Evolutionary conservation across 2,113 vertebrate species (phyloP).

Genomic region (Pelobates fuscus): DNA sequence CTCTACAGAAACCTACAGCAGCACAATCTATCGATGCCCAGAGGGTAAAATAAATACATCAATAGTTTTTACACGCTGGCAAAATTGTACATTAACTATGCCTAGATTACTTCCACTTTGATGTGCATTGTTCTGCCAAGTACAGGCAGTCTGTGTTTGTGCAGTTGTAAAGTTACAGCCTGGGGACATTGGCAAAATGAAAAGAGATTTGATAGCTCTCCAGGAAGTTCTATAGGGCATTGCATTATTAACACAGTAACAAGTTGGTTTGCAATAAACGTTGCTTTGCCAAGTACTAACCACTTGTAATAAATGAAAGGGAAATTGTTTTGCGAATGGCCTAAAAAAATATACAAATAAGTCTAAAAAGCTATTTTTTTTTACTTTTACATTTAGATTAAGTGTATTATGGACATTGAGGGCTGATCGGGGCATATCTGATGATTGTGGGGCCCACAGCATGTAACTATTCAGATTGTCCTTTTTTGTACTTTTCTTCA

Average conservation of each 20-base stretch:
- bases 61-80: background rate
- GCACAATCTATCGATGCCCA: too few relatives aligned
- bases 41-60: too few relatives aligned
- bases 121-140: background rate
- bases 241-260: background rate
- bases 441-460: too few relatives aligned
- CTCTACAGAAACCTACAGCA: too few relatives aligned
- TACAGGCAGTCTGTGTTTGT: background rate
- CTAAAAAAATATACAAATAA: too few relatives aligned
- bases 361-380: too few relatives aligned
- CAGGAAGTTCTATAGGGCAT: background rate
- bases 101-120: background rate
- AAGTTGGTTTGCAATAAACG: background rate
- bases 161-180: background rate
- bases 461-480: too few relatives aligned
- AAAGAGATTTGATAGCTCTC: background rate
- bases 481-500: too few relatives aligned
- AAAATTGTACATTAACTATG: background rate
- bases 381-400: too few relatives aligned
- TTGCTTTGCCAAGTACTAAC: background rate
- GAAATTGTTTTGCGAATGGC: too few relatives aligned
- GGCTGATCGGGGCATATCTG: too few relatives aligned
- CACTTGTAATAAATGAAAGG: background rate
- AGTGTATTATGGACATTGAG: too few relatives aligned
- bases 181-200: background rate